phyloP scores from a whole-genome alignment of 2,797 vertebrate species.

The Coregonus sp. region DNA sequence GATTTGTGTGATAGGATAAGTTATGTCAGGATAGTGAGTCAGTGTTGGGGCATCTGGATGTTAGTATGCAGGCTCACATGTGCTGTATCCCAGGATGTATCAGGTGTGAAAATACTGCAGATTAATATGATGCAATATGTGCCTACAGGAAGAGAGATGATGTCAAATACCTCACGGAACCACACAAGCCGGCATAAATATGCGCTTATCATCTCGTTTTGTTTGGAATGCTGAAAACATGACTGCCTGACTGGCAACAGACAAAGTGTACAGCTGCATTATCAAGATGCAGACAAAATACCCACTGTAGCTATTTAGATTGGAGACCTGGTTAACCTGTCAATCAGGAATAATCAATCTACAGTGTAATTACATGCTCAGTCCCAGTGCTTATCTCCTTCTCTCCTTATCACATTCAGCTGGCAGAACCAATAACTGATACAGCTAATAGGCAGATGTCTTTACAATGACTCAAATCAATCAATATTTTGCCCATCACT shows the following conservation, averaged over 20 bases:
- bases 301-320: slow-evolving; percentile 61
- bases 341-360: slow-evolving; percentile 58
- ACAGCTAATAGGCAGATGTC: slow-evolving; percentile 23
- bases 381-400: slow-evolving; percentile 27
- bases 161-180: not conserved
- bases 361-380: slow-evolving; percentile 35
- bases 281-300: slow-evolving; percentile 45
- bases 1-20: not conserved
- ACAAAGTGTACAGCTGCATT: slow-evolving; percentile 53
- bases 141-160: slow-evolving; percentile 5
- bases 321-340: slow-evolving; percentile 48
- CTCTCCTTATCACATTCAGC: slow-evolving; percentile 9
- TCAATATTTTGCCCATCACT: not conserved
- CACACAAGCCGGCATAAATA: not conserved
- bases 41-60: slow-evolving; percentile 66
- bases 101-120: slow-evolving; percentile 38
- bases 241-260: slow-evolving; percentile 43
- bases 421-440: slow-evolving; percentile 8
- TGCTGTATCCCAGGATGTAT: slow-evolving; percentile 66
- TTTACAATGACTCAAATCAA: slow-evolving; percentile 12
- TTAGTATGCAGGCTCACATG: slow-evolving; percentile 68
- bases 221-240: slow-evolving; percentile 4
- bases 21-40: not conserved
- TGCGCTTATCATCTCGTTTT: not conserved
- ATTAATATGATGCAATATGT: not conserved